Conservation (phyloP, 2,797 vertebrate species). For the Pseudochirops cupreus region DNA sequence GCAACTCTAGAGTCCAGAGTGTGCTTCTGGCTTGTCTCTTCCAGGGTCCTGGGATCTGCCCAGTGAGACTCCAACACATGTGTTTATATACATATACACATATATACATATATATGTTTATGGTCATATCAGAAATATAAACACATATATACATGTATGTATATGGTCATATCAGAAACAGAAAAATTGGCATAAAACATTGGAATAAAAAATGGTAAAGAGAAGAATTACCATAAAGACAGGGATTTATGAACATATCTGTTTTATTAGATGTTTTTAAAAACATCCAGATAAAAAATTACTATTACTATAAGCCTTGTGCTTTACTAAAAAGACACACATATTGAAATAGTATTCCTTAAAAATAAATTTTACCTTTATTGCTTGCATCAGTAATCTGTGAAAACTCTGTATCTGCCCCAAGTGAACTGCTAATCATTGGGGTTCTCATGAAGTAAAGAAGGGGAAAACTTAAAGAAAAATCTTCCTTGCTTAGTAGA, state of each 20-base stretch:
- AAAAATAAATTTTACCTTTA: background rate
- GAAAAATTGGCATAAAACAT: background rate
- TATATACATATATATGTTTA: background rate
- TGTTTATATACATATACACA: no score
- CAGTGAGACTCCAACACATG: background rate
- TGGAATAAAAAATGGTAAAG: background rate
- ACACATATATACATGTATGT: background rate
- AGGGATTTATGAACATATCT: background rate
- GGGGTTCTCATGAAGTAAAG: background rate
- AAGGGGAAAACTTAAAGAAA: background rate
- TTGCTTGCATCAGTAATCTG: background rate
- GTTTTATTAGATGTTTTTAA: background rate
- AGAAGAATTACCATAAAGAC: background rate
- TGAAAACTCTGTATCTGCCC: no score
- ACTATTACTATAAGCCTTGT: background rate
- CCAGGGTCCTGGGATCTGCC: background rate
- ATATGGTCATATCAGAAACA: background rate
- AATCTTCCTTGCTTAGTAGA: background rate
- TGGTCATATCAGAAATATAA: no score
- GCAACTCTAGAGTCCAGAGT: background rate
- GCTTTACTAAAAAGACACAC: background rate
- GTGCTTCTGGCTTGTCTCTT: background rate
- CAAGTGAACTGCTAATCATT: background rate
- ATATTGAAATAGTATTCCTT: background rate
- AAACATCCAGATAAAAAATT: background rate